These are phyloP conservation scores for Operophtera brumata DNA, from an alignment of 2,888 invertebrate species.

Conservation along the genomic window DNA sequence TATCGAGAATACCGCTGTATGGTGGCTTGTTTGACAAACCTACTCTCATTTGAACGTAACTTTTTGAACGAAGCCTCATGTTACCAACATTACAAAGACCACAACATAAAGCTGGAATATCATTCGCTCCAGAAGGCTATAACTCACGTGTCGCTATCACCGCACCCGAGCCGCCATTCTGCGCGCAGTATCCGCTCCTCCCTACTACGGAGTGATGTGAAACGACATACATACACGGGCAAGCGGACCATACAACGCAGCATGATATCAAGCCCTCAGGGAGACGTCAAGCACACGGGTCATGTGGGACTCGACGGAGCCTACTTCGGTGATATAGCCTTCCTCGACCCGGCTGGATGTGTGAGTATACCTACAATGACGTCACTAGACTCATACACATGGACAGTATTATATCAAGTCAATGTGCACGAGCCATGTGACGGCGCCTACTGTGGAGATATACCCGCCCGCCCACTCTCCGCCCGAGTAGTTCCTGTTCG, in stretches of 20 bases:
- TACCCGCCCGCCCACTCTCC: no score
- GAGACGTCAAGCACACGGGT: slow-evolving; percentile 96
- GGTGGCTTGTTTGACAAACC: no score
- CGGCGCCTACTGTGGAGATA: slow-evolving; percentile 98
- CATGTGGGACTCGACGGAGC: slow-evolving; percentile 99
- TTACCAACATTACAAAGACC: background rate
- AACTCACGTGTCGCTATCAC: slow-evolving; percentile 52
- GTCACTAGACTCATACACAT: slow-evolving; percentile 69
- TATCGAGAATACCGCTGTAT: no score
- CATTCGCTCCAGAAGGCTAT: slow-evolving; percentile 43
- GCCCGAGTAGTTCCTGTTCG: no score
- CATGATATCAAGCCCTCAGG: slow-evolving; percentile 98
- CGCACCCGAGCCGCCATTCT: slow-evolving; percentile 60
- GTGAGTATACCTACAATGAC: slow-evolving; percentile 52
- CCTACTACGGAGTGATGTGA: slow-evolving; percentile 75
- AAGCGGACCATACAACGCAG: slow-evolving; percentile 88
- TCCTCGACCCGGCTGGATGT: slow-evolving; percentile 71
- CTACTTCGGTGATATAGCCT: slow-evolving; percentile 95
- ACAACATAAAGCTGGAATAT: slow-evolving; percentile 40
- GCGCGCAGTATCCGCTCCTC: slow-evolving; percentile 61
- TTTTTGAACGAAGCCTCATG: no score
- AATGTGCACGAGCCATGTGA: slow-evolving; percentile 97
- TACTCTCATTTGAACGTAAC: no score
- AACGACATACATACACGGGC: slow-evolving; percentile 72
- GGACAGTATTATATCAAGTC: slow-evolving; percentile 95